Conservation (phyloP, 2,797 vertebrate species). For the Galaxias olidus region DNA sequence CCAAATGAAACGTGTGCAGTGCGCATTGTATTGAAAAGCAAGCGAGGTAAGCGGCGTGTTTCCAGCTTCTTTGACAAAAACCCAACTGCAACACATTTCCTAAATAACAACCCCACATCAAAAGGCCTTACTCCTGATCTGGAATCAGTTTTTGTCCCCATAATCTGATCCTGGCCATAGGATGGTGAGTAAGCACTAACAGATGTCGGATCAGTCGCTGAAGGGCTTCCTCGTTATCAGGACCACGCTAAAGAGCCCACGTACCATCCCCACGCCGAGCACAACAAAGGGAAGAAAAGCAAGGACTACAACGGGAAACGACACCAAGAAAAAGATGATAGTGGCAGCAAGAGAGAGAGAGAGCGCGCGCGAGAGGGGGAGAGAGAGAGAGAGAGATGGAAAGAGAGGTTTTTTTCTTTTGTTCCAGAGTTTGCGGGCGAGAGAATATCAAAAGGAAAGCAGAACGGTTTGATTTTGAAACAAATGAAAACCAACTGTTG, state of each 20-base stretch:
- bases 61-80: not conserved
- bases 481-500: slow-evolving; percentile 46
- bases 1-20: not conserved
- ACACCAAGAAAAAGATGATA: no score
- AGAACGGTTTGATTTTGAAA: slow-evolving; percentile 43
- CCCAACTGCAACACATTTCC: not conserved
- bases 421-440: not conserved
- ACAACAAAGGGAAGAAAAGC: no score
- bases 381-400: slow-evolving; percentile 20
- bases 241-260: not conserved
- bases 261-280: no score
- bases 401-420: not conserved
- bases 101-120: not conserved
- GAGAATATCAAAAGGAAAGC: slow-evolving; percentile 51
- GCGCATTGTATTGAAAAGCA: no score
- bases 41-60: not conserved
- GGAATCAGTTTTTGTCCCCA: slow-evolving; percentile 28
- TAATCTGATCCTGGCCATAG: slow-evolving; percentile 25
- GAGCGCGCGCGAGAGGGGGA: not conserved
- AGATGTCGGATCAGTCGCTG: slow-evolving; percentile 19
- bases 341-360: no score
- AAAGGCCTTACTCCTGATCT: slow-evolving; percentile 25
- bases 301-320: no score
- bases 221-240: not conserved
- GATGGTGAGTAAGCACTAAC: slow-evolving; percentile 21